Base-by-base conservation (phyloP, 2,797 vertebrate genomes). In the Premnoplex brunnescens region DNA sequence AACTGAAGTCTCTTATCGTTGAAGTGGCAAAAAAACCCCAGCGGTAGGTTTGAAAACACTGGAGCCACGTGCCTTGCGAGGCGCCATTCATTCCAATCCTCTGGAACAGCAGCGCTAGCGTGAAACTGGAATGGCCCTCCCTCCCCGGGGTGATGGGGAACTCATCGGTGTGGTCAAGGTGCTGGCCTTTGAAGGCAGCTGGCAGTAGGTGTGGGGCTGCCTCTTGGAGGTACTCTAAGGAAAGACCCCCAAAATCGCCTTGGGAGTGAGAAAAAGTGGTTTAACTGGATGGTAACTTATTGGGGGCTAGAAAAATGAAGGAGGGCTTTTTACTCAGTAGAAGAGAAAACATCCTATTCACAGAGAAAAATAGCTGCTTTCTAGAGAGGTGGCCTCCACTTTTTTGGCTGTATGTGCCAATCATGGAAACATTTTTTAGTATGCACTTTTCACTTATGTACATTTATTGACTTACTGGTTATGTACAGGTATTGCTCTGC, bases 401-500 rank as follows among this genome's bases (percentile, higher is more conserved):
- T 22, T 66, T 74, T 37, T 59, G 22, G 4, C 32, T 59, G 30
- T 1, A 1, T 4, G 0, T 62, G 30, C 7, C 9, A 43, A 6
- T 59, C 4, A 3, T 28, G 68, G 71, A 54, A 34, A 5, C 16
- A 14, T 1, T 30, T 62, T 26, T 32, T 51, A 13, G 27, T 7
- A 0, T 27, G 2, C 3, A 4, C 26, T 9, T 34, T 6, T 6
- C 30, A 6, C 19, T 9, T 55, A 8, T 8, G 9, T 37, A 7
- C 46, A 4, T 27, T 21, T 68, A 27, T 19, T 36, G 34, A 10
- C 24, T 44, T 68, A 3, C 67, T 1, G 5, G 0, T 52, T 91
- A 5, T 8, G 8, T 52, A 5, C 3, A 5, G 9, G 5, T n/a
- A 10, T 18, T 68, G 0, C 7, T 27, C 7, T 37, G 5, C 2